These are phyloP conservation scores for Caprella mutica DNA, from an alignment of 2,888 invertebrate genomes.

Conservation along the genomic window DNA sequence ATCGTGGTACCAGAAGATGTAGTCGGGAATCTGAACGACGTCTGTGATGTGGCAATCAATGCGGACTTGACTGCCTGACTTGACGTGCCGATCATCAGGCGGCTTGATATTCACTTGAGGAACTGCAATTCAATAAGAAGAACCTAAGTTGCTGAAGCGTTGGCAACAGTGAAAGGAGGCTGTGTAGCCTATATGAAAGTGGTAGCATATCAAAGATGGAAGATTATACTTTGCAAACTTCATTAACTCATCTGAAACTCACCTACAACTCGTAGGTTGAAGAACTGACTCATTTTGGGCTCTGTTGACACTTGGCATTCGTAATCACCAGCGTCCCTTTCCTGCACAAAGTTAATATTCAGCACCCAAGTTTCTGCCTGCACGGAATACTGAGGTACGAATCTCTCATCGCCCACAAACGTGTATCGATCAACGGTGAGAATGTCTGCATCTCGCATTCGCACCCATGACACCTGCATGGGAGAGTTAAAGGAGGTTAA, in stretches of 20 bases:
- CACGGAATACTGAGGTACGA: constrained; percentile 73
- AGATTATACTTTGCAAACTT: neutral
- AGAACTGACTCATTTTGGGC: constrained; percentile 38
- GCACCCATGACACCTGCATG: constrained; percentile 36
- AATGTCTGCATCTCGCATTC: constrained; percentile 36
- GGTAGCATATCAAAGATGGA: neutral
- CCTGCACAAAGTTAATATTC: constrained; percentile 49
- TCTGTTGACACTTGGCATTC: constrained; percentile 39
- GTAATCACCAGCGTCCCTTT: constrained; percentile 36
- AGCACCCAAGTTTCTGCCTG: constrained; percentile 79
- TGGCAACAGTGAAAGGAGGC: too few species aligned
- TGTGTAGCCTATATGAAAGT: too few species aligned
- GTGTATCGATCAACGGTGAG: constrained; percentile 44
- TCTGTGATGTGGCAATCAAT: constrained; percentile 81
- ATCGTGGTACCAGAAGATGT: constrained; percentile 91
- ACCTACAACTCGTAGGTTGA: constrained; percentile 37
- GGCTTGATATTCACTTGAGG: constrained; percentile 83
- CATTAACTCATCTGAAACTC: constrained; percentile 20
- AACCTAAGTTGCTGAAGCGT: neutral
- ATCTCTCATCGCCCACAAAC: constrained; percentile 84
- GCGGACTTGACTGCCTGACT: constrained; percentile 76
- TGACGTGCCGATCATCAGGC: constrained; percentile 77
- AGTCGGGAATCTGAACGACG: constrained; percentile 79
- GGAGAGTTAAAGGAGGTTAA: constrained; percentile 13
- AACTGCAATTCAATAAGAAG: constrained; percentile 47